Base-by-base conservation (phyloP, 1,140 invertebrate species). In the Ridgeia piscesae region DNA sequence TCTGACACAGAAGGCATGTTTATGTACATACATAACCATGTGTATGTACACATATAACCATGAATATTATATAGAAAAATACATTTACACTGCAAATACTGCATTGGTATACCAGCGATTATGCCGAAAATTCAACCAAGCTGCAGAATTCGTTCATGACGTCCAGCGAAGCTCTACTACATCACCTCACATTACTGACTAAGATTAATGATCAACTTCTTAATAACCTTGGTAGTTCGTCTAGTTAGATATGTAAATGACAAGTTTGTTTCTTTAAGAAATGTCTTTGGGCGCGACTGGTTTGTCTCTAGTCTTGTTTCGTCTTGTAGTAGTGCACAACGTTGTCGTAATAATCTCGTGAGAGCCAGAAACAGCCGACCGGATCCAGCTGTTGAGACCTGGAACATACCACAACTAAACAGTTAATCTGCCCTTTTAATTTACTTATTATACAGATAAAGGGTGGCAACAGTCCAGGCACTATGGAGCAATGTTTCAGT, bases 281-380 rank as follows among this genome's bases (percentile, higher is more conserved):
- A 27, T 14, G 58, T 77, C 58, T 77, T 77, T 77, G 2, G 2
- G 58, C 27, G 11, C 58, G 2, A 21, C 58, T 42, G 27, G 2
- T 77, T 31, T 77, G 27, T 77, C 58, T 77, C 58, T 77, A 77
- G 58, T 77, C 58, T 77, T 88, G n/a, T 88, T 91, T 91, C 33
- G 33, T 93, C 33, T 91, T 93, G 91, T 35, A 94, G 91, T 92
- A 94, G 33, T 91, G 35, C 48, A 91, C 89, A 88, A 94, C 93
- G 91, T 94, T 93, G 27, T 94, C 93, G 92, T 93, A 94, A 92
- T 94, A 95, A 42, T 93, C 92, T 35, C 93, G 88, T 11, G 93
- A 94, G 35, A 95, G 50, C 94, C 94, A 95, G 93, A 94, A 95
- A 58, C 93, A 94, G 21, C 93, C 89, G 9, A 91, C 88, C 9